These are phyloP conservation scores for Cnemophilus loriae DNA, from an alignment of 2,113 vertebrate species.

Conservation along the genomic window DNA sequence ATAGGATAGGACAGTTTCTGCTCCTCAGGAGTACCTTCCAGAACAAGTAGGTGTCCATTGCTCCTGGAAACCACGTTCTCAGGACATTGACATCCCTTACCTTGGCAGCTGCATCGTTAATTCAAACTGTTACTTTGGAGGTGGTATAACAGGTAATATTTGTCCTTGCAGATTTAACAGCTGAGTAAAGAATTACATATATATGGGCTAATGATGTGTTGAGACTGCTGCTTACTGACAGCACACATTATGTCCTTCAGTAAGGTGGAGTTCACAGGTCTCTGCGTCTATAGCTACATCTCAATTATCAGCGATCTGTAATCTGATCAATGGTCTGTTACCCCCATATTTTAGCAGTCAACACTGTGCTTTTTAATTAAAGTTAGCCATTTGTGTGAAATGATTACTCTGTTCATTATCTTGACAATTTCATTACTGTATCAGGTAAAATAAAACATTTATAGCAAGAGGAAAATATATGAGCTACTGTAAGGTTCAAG, in stretches of 20 bases:
- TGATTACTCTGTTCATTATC: conserved; percentile 68
- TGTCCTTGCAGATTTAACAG: conserved; percentile 30
- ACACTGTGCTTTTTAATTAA: conserved; percentile 65
- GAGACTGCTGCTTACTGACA: conserved; percentile 2
- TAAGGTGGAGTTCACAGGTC: conserved; percentile 35
- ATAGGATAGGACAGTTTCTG: neutral
- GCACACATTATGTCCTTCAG: neutral
- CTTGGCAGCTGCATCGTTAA: neutral
- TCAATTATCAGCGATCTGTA: conserved; percentile 34
- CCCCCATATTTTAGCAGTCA: conserved; percentile 47
- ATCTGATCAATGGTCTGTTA: conserved; percentile 53
- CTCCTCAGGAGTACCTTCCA: neutral
- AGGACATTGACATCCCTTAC: neutral
- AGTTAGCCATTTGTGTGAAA: conserved; percentile 62
- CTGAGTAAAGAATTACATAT: conserved; percentile 15
- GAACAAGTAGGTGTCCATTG: neutral
- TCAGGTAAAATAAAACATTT: conserved; percentile 68
- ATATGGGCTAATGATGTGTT: conserved; percentile 49
- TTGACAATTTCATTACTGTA: conserved; percentile 68
- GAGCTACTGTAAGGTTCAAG: conserved; percentile 48
- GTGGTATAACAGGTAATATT: neutral
- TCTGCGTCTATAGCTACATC: neutral
- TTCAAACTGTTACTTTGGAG: neutral
- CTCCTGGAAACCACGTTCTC: neutral
- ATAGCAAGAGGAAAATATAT: conserved; percentile 47